Conservation (phyloP, 2,113 vertebrate genomes). For the Ramphastos sulfuratus region DNA sequence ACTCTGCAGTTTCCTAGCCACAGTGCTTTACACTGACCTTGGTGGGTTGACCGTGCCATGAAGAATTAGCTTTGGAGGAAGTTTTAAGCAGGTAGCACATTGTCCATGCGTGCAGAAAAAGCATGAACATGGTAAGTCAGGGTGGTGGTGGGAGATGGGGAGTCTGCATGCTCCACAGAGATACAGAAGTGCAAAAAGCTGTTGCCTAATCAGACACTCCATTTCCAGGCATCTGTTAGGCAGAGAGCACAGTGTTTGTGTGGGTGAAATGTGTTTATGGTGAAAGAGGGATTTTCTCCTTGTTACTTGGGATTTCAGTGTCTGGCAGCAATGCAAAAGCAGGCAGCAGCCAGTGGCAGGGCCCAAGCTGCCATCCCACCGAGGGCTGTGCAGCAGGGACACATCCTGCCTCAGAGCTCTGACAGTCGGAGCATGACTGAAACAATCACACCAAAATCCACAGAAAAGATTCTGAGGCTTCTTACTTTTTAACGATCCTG, state of each 20-base stretch:
- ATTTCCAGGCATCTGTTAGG: conserved; percentile 1
- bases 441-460: not conserved
- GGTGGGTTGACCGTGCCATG: not conserved
- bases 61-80: not conserved
- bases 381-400: not conserved
- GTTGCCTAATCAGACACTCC: not conserved
- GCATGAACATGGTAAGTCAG: rapidly evolving
- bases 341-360: rapidly evolving
- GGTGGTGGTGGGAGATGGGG: rapidly evolving
- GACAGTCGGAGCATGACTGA: not conserved
- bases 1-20: not conserved
- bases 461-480: not conserved
- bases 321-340: not conserved
- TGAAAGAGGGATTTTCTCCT: not conserved
- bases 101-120: not conserved
- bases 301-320: not conserved
- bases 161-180: not conserved
- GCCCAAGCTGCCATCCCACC: not conserved
- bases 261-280: not conserved
- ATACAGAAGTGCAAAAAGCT: conserved; percentile 2
- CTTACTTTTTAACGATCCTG: not conserved
- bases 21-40: not conserved
- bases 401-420: not conserved
- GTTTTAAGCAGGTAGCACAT: not conserved
- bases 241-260: not conserved